Conservation (phyloP, 1,140 invertebrate species). For the Trichomalopsis sarcophagae region DNA sequence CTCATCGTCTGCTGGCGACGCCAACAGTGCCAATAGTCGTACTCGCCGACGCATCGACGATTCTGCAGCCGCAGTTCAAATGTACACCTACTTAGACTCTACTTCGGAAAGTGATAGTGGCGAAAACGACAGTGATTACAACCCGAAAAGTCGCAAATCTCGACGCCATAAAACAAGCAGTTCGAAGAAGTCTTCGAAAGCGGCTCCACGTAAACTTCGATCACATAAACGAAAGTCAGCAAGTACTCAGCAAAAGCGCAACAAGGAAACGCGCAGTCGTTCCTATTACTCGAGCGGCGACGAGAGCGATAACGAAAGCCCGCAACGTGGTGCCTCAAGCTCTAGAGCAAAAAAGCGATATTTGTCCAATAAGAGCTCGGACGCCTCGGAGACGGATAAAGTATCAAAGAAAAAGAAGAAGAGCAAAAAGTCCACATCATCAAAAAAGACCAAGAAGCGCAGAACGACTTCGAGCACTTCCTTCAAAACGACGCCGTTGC, state of each 20-base stretch:
- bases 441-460: slow-evolving; percentile 47
- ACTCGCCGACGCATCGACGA: slow-evolving; percentile 26
- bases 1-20: background rate
- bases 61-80: background rate
- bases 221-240: slow-evolving; percentile 53
- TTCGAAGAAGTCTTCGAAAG: slow-evolving; percentile 52
- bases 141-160: slow-evolving; percentile 42
- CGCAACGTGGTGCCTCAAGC: background rate
- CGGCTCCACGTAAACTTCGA: slow-evolving; percentile 7
- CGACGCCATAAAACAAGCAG: slow-evolving; percentile 35
- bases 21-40: background rate
- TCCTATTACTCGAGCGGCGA: slow-evolving; percentile 53
- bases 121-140: slow-evolving; percentile 60
- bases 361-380: slow-evolving; percentile 20
- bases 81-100: slow-evolving; percentile 27
- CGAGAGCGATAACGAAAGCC: slow-evolving; percentile 47
- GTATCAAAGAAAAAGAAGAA: slow-evolving; percentile 36
- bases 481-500: slow-evolving; percentile 8
- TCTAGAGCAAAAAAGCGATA: slow-evolving; percentile 20
- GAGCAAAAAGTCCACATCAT: slow-evolving; percentile 36
- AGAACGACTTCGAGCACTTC: background rate
- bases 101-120: slow-evolving; percentile 48
- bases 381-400: slow-evolving; percentile 5
- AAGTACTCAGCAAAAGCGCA: slow-evolving; percentile 31
- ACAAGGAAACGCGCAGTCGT: slow-evolving; percentile 15